phyloP scores from a whole-genome alignment of 2,888 invertebrate genomes.

The Lepidochrysops patricia region DNA sequence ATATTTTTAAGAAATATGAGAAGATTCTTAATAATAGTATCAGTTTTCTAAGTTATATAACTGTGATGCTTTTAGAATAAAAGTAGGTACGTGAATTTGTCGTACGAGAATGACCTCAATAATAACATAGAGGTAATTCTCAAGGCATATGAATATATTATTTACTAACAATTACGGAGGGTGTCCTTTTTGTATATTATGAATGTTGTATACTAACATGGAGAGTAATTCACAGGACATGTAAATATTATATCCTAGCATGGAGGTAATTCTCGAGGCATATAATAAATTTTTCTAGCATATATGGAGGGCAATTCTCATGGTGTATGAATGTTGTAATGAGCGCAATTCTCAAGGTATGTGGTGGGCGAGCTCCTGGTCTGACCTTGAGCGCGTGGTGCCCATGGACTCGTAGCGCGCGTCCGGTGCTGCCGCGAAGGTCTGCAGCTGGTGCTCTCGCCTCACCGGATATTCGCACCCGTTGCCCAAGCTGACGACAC shows the following conservation, averaged over 20 bases:
- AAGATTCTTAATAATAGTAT: too few relatives aligned
- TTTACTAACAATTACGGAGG: too few relatives aligned
- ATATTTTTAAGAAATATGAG: too few relatives aligned
- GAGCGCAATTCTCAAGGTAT: conserved; percentile 52
- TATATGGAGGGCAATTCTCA: background rate
- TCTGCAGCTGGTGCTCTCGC: conserved; percentile 75
- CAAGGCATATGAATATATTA: too few relatives aligned
- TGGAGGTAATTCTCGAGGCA: background rate
- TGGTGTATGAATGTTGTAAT: too few relatives aligned
- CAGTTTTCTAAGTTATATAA: too few relatives aligned
- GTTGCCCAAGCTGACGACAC: conserved; percentile 87
- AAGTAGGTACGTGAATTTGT: too few relatives aligned
- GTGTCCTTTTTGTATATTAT: too few relatives aligned
- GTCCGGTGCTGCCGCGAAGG: conserved; percentile 57
- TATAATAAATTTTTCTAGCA: background rate
- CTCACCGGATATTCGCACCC: conserved; percentile 90
- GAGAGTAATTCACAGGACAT: background rate
- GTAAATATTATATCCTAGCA: background rate
- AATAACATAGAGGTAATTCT: too few relatives aligned
- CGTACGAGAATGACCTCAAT: too few relatives aligned
- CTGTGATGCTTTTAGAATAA: too few relatives aligned
- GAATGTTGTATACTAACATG: too few relatives aligned
- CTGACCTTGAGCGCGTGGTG: conserved; percentile 88
- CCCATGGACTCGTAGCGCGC: conserved; percentile 91
- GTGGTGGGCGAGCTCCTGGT: conserved; percentile 46